Base-by-base conservation (phyloP, 2,113 vertebrate genomes). In the Grallaria varia region DNA sequence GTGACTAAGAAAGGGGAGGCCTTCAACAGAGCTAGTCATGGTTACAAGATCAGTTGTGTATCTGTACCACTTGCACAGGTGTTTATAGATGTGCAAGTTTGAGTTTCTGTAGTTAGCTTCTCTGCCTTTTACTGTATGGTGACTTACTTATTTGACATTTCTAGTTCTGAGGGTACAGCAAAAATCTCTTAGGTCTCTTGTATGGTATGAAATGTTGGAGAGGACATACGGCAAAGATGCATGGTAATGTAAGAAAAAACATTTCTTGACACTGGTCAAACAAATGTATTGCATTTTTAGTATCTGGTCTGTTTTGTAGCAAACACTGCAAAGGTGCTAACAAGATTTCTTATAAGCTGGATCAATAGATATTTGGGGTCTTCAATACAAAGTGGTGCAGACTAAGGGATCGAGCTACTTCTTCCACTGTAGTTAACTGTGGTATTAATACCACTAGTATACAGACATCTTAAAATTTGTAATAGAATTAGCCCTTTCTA, bases 21-120 rank as follows among this genome's bases (percentile, higher is more conserved):
- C 31, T 89, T 83, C 44, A 40, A 2, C n/a, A 40, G 17, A 8
- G 5, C 9, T 72, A 5, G 10, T 71, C 7, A 5, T 33, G 42
- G 17, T 83, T 44, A 50, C n/a, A 40, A 22, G 45, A 15, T 28
- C 20, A 35, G 28, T 62, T 67, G 24, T 84, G 56, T 42, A 24
- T 74, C 47, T 85, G 25, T 62, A 33, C 10, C 7, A 3, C 20
- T 66, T 88, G 8, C 33, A 33, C 23, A 42, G 24, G 55, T 37
- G 39, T 80, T 60, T 50, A 5, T 35, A 72, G 35, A 50, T 0
- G 0, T 59, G 21, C 1, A 7, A 45, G 35, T 84, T 68, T 91
- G 39, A 47, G 13, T 87, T 92, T 47, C 30, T 90, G 53, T 35
- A 44, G 3, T 62, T 80, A 44, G 15, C 10, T 95, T 80, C 49